These are phyloP conservation scores for Smittia sp. DNA, from an alignment of 2,888 invertebrate genomes.

Conservation along the genomic window DNA sequence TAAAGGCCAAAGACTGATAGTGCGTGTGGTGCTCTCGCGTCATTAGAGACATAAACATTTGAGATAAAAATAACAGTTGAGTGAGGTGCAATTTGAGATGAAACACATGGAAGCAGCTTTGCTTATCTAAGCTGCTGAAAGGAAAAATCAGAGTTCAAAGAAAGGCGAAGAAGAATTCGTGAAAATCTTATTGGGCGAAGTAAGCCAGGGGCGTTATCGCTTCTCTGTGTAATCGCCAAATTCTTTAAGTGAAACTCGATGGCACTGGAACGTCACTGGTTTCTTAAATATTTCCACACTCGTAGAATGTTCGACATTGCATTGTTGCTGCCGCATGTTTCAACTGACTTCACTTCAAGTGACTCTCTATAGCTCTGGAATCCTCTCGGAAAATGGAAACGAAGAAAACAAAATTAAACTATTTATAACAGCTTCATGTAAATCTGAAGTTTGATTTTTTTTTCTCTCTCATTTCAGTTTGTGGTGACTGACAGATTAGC, in stretches of 20 bases:
- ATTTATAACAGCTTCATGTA: not conserved
- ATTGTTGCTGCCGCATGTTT: too few relatives aligned
- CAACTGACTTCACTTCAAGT: not conserved
- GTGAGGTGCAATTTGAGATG: not conserved
- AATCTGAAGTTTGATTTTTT: not conserved
- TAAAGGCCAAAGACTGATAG: not conserved
- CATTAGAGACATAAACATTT: not conserved
- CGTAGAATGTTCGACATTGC: too few relatives aligned
- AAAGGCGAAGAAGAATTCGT: not conserved
- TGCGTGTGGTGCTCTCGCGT: not conserved
- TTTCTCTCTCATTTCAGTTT: not conserved
- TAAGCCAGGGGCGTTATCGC: not conserved
- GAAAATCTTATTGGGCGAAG: not conserved
- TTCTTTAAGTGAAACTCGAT: too few relatives aligned
- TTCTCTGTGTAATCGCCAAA: not conserved
- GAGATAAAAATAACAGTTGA: not conserved
- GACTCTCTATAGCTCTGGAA: not conserved
- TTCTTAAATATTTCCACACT: too few relatives aligned
- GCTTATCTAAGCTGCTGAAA: not conserved
- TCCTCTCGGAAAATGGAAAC: not conserved
- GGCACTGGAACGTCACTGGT: too few relatives aligned
- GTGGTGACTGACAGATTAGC: not conserved
- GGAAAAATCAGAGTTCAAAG: not conserved
- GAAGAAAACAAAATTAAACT: slow-evolving; percentile 2
- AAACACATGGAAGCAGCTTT: not conserved